These are phyloP conservation scores for Penaeus vannamei DNA, from an alignment of 1,140 invertebrate genomes.

Conservation along the genomic window DNA sequence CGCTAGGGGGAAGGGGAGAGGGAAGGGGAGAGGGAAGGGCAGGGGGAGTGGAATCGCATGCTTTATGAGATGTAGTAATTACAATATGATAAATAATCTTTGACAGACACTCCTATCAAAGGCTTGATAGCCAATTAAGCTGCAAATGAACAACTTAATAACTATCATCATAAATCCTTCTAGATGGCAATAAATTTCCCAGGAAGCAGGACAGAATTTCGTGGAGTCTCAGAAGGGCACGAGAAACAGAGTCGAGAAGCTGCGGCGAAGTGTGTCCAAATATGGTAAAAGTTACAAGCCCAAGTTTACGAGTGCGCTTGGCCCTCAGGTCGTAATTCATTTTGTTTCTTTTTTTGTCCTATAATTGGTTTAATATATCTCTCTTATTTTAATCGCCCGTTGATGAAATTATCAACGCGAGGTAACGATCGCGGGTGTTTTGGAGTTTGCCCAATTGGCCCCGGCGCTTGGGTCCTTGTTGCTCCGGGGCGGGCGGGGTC, in stretches of 20 bases:
- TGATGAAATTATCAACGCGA: too few relatives aligned
- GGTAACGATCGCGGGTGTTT: too few relatives aligned
- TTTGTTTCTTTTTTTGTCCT: too few relatives aligned
- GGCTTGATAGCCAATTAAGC: conserved; percentile 63
- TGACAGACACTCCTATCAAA: conserved; percentile 62
- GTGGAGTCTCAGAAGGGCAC: conserved; percentile 37
- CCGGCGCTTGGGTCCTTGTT: conserved; percentile 22
- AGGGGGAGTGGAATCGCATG: conserved; percentile 53
- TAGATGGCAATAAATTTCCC: conserved; percentile 60
- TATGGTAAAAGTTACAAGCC: too few relatives aligned
- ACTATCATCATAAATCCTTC: conserved; percentile 63
- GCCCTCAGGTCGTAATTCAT: too few relatives aligned
- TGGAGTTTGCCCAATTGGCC: neutral
- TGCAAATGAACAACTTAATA: conserved; percentile 66
- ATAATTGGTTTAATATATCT: too few relatives aligned
- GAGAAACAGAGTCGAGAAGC: too few relatives aligned
- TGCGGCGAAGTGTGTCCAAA: too few relatives aligned
- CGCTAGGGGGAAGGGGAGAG: too few relatives aligned
- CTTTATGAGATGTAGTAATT: conserved; percentile 64
- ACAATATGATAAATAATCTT: conserved; percentile 64
- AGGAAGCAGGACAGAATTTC: conserved; percentile 39
- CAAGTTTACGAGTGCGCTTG: too few relatives aligned
- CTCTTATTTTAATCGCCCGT: too few relatives aligned
- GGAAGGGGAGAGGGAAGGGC: neutral
- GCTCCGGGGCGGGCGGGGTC: conserved; percentile 28